A percentile compares a stretch with the other conserved stretches of the same genome.
Evolutionary conservation across 92 coral and sea anemone genomes (phyloP).

Genomic region (Epizoanthus ramosus): DNA sequence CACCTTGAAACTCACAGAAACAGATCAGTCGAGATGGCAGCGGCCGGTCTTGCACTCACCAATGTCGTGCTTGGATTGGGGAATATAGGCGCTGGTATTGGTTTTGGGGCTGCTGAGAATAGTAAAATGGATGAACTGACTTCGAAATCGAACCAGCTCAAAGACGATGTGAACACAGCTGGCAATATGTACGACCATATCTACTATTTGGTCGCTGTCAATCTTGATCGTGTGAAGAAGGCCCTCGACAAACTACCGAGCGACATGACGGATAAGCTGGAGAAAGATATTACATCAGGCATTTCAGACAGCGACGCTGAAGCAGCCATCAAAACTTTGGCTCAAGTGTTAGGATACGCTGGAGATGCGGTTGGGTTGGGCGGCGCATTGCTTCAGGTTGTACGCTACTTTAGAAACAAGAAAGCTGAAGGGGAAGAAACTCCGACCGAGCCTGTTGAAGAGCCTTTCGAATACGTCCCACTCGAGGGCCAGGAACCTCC

Average conservation of each 20-base stretch:
- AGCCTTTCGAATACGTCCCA: constrained; percentile 52
- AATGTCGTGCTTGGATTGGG: constrained; percentile 44
- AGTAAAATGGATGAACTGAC: constrained; percentile 49
- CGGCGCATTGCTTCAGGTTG: constrained; percentile 22
- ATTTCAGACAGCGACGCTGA: constrained; percentile 30
- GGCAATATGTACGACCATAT: constrained; percentile 59
- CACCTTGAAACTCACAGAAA: no score
- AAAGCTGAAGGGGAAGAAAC: constrained; percentile 49
- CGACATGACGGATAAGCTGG: constrained; percentile 52
- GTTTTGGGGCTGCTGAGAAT: constrained; percentile 55
- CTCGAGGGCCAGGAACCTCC: constrained; percentile 42
- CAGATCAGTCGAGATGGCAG: constrained; percentile 50
- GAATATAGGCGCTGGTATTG: constrained; percentile 54
- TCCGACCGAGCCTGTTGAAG: constrained; percentile 38
- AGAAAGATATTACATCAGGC: constrained; percentile 34
- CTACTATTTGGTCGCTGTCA: constrained; percentile 56
- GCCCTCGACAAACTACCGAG: constrained; percentile 60
- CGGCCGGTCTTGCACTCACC: constrained; percentile 43
- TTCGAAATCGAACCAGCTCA: constrained; percentile 41
- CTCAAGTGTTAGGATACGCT: constrained; percentile 40
- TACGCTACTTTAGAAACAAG: constrained; percentile 16
- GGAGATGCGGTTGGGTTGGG: constrained; percentile 12
- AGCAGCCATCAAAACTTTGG: constrained; percentile 44
- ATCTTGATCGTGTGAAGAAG: constrained; percentile 55
- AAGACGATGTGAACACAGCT: constrained; percentile 31